Base-by-base conservation (phyloP, 2,888 invertebrate genomes). In the Parnassius apollo region DNA sequence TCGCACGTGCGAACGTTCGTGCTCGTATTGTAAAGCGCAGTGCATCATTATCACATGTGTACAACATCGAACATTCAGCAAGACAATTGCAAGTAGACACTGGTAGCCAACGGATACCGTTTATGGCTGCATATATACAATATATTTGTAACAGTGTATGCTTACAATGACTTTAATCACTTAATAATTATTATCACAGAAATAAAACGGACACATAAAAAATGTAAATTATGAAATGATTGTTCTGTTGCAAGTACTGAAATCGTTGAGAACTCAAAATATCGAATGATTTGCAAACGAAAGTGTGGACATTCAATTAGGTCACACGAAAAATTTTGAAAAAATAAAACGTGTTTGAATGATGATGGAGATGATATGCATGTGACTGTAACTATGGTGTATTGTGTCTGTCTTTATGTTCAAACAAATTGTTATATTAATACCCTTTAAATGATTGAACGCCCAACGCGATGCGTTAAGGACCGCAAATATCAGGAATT, bases 21-120 rank as follows among this genome's bases (percentile, higher is more conserved):
- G 71, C 71, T 70, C 75, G 71, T 73, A 71, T 75, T 75, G 76
- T 75, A 73, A 85, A 85, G 86, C 86, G 78, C 78, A 80, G 80
- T 84, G 86, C 86, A 78, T 78, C 78, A 74, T 74, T 75, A 76
- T 80, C 82, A 86, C 86, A 77, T 78, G 85, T 82, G 83, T 77
- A 90, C 91, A 90, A 90, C 91, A 91, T 84, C 86, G 78, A 89
- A 88, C 89, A 91, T 75, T 76, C 78, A 87, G 71, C 81, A 76
- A 45, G 78, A 63, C 65, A 65, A 59, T 72, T 73, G 73, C 69
- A 68, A 73, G 59, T 71, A 71, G 61, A 69, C 74, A 66, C 68
- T 66, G 61, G 56, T 75, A 71, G 13, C n/a, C 53, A 2, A 53
- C n/a, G 42, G 53, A 53, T 42, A 42, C 12, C 3, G 35, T 53